phyloP scores from a whole-genome alignment of 2,797 vertebrate species.

The Myoxocephalus aenaeus region DNA sequence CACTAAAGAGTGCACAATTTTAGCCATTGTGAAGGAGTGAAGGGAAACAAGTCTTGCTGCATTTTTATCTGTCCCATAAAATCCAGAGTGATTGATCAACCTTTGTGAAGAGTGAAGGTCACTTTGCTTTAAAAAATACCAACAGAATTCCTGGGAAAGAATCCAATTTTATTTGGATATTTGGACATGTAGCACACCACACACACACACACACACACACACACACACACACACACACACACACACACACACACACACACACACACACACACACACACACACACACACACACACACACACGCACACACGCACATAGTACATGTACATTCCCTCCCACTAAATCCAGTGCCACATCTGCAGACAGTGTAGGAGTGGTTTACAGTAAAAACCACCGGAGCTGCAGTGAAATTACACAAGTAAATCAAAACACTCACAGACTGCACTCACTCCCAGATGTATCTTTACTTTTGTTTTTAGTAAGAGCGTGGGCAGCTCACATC shows the following conservation, averaged over 20 bases:
- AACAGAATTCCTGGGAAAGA: conserved; percentile 32
- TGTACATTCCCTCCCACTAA: conserved; percentile 41
- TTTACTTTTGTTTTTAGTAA: conserved; percentile 75
- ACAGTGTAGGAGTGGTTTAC: conserved; percentile 80
- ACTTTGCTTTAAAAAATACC: conserved; percentile 31
- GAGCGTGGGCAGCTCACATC: conserved; percentile 65
- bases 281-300: conserved; percentile 25
- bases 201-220: conserved; percentile 22
- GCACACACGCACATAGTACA: conserved; percentile 16
- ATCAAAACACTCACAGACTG: conserved; percentile 74
- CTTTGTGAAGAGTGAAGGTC: background rate
- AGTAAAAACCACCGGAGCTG: conserved; percentile 76
- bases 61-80: background rate
- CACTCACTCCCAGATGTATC: conserved; percentile 71
- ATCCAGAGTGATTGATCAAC: conserved; percentile 19
- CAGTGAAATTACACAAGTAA: conserved; percentile 79
- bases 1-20: conserved; percentile 7
- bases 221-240: conserved; percentile 25
- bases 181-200: conserved; percentile 21
- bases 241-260: conserved; percentile 25
- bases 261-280: conserved; percentile 25
- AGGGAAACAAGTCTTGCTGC: background rate
- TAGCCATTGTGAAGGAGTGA: background rate
- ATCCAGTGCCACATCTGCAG: conserved; percentile 77
- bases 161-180: conserved; percentile 40